Evolutionary conservation across 2,888 invertebrate species (phyloP), one percentile per base, ranked within the genome.

Genomic region (Myopa testacea): DNA sequence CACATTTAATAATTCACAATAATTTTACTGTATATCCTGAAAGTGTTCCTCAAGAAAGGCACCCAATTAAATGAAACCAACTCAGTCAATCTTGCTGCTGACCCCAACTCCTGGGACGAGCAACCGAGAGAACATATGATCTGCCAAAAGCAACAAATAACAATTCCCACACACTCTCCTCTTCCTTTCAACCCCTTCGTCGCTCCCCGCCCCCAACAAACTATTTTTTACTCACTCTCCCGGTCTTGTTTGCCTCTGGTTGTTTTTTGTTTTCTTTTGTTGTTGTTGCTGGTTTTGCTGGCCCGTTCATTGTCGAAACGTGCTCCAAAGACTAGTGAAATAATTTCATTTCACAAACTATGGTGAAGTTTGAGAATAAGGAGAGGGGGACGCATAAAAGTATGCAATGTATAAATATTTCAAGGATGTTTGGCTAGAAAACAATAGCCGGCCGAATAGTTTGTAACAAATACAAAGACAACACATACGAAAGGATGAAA

Each of bases 251-350:
- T n/a, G n/a, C n/a, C n/a, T n/a, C n/a, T 45, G 45, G 6, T 45
- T 8, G 26, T n/a, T 63, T 34, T 34, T 34, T 34, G 63, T 37
- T 8, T 45, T 8, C 4, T 68, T 50, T 45, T 45, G 6, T 8
- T 8, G 19, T 40, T 67, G 38, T 40, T 16, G 12, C 6, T 10
- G 6, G n/a, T 40, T n/a, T 67, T 40, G 5, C 37, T n/a, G n/a
- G 38, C 40, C 78, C 70, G 78, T 83, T 83, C 83, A 84, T 84
- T 83, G 84, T 83, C 82, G 79, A 84, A 84, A 84, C 85, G 84
- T 84, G 84, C 81, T 81, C 81, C 81, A 81, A 83, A 84, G 81
- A 82, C 62, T 26, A 26, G 26, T 26, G 26, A 26, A 26, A 26
- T 26, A 26, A 26, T 26, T 26, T 26, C 26, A 26, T 26, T 26